Base-by-base conservation (phyloP, 2,113 vertebrate species). In the Zosterops japonicus region DNA sequence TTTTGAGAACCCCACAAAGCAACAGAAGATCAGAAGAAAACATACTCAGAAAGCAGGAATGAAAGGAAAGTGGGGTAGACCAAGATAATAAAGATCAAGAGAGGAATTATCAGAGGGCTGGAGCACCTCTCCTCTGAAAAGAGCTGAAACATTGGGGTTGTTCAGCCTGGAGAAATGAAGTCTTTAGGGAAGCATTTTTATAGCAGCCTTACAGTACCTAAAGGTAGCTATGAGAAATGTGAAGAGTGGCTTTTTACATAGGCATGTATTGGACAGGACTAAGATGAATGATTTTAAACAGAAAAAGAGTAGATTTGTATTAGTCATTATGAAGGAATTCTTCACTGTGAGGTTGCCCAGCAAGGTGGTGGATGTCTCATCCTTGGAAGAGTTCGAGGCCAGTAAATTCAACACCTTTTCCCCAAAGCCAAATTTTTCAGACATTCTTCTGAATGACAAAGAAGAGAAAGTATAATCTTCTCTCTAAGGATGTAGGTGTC, bases 1-100 rank as follows among this genome's bases (percentile, higher is more conserved):
- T 75, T 90, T 90, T 89, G 53, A 89, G 35, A 87, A 39, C 21
- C 78, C 52, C 65, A 85, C 77, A 76, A 64, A 85, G n/a, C n/a
- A 95, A 60, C 19, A 87, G 42, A 92, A 80, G 52, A 81, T 15
- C 11, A 47, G 14, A 89, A 87, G 65, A 79, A 91, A 91, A 93
- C 35, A 70, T 89, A 84, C 19, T 44, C n/a, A 28, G n/a, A 83
- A 71, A 84, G 22, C 3, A 4, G 52, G 19, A 93, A 80, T 0
- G 0, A 76, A 90, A 83, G 35, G 9, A 14, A 83, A 91, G 53
- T 21, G 8, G 10, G 22, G 21, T 27, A 75, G 39, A 80, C 27
- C 31, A 55, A 67, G 56, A 88, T 14, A 88, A 59, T 56, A 46
- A 12, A 68, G 16, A 83, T 47, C 44, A 88, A 42, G 52, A 63